A percentile compares a stretch with the other conserved stretches of the same genome.
Conservation (phyloP, 2,888 invertebrate species). For the Caenorhabditis becei region DNA sequence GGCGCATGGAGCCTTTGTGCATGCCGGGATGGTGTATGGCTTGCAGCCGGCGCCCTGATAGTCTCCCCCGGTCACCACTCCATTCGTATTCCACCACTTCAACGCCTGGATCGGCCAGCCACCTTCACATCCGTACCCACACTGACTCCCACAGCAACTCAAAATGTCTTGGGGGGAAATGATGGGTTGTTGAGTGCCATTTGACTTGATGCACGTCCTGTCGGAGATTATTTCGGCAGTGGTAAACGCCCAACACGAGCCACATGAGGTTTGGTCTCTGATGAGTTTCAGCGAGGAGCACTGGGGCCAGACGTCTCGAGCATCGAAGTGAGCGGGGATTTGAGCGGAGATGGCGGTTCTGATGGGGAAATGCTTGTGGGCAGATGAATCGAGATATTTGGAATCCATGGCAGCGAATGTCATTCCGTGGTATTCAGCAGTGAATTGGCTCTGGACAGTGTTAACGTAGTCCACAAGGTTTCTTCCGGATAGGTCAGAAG, state of each 20-base stretch:
- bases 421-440: slow-evolving; percentile 13
- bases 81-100: slow-evolving; percentile 81
- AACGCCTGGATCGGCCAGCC: slow-evolving; percentile 86
- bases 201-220: slow-evolving; percentile 82
- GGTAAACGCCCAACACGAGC: slow-evolving; percentile 89
- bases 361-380: not conserved
- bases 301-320: slow-evolving; percentile 37
- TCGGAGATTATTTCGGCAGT: slow-evolving; percentile 83
- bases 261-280: slow-evolving; percentile 45
- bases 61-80: slow-evolving; percentile 91
- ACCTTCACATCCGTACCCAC: slow-evolving; percentile 86
- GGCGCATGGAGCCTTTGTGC: slow-evolving; percentile 82
- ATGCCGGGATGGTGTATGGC: slow-evolving; percentile 85
- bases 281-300: slow-evolving; percentile 83
- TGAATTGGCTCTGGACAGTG: slow-evolving; percentile 26
- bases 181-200: slow-evolving; percentile 70
- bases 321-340: slow-evolving; percentile 52
- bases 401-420: slow-evolving; percentile 29
- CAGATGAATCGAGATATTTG: not conserved
- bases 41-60: slow-evolving; percentile 86
- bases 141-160: slow-evolving; percentile 81
- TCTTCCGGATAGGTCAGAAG: slow-evolving; percentile 20
- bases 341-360: not conserved
- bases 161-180: slow-evolving; percentile 82
- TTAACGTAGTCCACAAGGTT: slow-evolving; percentile 48